Base-by-base conservation (phyloP, 23 tunicate genomes). In the Clavelina lepadiformis region DNA sequence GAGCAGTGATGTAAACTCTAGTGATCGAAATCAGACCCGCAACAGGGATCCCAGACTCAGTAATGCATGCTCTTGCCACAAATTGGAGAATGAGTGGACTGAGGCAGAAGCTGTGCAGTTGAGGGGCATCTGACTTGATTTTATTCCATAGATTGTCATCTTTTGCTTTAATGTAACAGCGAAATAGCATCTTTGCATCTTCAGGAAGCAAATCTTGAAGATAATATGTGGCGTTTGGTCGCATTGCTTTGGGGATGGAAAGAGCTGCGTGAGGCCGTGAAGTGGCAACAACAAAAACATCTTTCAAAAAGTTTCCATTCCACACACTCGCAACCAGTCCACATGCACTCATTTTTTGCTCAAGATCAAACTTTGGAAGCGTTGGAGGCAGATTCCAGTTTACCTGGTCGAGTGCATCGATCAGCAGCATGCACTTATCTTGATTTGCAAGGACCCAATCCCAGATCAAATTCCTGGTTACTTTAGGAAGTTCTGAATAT, bases 221-320 rank as follows among this genome's bases (percentile, higher is more conserved):
- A 7, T 26, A 23, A 56, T 28, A 19, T 23, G 61, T 56, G 61
- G 30, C 61, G 30, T 56, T 34, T 3, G 61, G 61, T 3, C 61
- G 61, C 2, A 56, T 3, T 3, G 3, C 15, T 2, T 5, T 2
- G 29, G 61, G 31, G 23, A 56, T 23, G 13, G 31, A 56, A 56
- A 56, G 29, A 23, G 30, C 30, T 5, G 61, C 15, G 30, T 56
- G 61, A 22, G 61, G 61, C 3, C 61, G 28, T 2, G 61, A 56
- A 18, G 61, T 56, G 6, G 30, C 28, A 1, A 56, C 23, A 1
- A 56, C 5, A 33, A 26, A 56, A 5, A 34, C 28, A 28, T 56
- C 30, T 13, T n/a, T 2, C 26, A 56, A 56, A 15, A 56, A 56
- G 2, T 56, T 56, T 13, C 30, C 30, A 34, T 34, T 18, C 5